A percentile compares a stretch with the other conserved stretches of the same genome.
phyloP scores from a whole-genome alignment of 2,888 invertebrate species.

The Fabriciana adippe region DNA sequence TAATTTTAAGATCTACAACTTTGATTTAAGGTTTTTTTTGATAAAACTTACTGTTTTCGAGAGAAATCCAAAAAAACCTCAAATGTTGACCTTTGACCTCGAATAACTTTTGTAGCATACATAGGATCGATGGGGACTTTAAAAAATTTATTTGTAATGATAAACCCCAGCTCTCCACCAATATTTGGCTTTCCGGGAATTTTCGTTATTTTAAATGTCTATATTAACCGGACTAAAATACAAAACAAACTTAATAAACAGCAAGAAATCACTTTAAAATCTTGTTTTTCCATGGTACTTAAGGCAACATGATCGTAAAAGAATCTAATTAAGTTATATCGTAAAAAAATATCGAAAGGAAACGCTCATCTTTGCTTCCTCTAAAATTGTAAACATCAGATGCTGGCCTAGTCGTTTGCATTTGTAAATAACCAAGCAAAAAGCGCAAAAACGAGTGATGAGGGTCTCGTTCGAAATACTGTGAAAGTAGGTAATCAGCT shows the following conservation, averaged over 20 bases:
- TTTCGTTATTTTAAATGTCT: no score
- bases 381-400: constrained; percentile 29
- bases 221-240: no score
- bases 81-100: no score
- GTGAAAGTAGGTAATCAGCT: constrained; percentile 72
- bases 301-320: neutral
- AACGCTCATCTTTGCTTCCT: constrained; percentile 21
- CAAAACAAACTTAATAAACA: constrained; percentile 1
- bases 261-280: neutral
- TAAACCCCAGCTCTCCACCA: no score
- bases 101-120: no score
- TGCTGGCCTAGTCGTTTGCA: constrained; percentile 52
- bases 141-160: no score
- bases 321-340: constrained; percentile 10
- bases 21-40: no score
- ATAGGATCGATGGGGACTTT: no score
- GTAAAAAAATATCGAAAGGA: constrained; percentile 2
- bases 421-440: constrained; percentile 53
- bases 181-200: no score
- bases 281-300: neutral
- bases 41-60: no score
- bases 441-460: constrained; percentile 65
- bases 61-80: no score
- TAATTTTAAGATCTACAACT: no score
- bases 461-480: constrained; percentile 67